These are phyloP conservation scores for human (Homo sapiens) DNA, from an alignment of 2,113 vertebrate genomes.

Conservation along the genomic window DNA sequence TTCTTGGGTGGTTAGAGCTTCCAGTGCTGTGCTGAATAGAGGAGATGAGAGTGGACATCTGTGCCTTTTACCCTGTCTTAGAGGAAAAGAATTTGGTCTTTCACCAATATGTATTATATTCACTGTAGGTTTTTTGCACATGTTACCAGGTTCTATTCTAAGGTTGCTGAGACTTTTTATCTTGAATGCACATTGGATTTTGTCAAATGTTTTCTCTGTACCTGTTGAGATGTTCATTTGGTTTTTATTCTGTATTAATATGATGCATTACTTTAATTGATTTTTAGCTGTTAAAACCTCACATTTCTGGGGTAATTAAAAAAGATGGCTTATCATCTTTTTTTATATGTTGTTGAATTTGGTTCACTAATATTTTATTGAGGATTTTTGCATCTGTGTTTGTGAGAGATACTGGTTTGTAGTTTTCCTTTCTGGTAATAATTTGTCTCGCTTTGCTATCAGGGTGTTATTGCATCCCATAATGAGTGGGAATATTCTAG, in stretches of 20 bases:
- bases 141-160: neutral
- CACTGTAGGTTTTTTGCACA: neutral
- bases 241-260: neutral
- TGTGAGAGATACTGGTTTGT: neutral
- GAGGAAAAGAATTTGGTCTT: neutral
- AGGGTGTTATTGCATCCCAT: neutral
- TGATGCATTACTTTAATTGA: neutral
- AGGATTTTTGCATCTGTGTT: neutral
- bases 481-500: neutral
- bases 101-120: neutral
- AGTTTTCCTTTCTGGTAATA: neutral
- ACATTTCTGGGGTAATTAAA: neutral
- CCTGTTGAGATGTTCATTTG: neutral
- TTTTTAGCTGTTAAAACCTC: neutral
- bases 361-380: neutral
- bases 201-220: neutral
- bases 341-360: neutral
- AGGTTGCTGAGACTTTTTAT: neutral
- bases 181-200: neutral
- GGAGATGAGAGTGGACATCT: neutral
- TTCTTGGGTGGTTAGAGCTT: neutral
- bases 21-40: neutral
- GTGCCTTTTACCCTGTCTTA: neutral
- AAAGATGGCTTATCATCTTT: neutral
- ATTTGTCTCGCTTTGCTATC: neutral